phyloP scores from a whole-genome alignment of 2,113 vertebrate species.

The Arothron firmamentum region DNA sequence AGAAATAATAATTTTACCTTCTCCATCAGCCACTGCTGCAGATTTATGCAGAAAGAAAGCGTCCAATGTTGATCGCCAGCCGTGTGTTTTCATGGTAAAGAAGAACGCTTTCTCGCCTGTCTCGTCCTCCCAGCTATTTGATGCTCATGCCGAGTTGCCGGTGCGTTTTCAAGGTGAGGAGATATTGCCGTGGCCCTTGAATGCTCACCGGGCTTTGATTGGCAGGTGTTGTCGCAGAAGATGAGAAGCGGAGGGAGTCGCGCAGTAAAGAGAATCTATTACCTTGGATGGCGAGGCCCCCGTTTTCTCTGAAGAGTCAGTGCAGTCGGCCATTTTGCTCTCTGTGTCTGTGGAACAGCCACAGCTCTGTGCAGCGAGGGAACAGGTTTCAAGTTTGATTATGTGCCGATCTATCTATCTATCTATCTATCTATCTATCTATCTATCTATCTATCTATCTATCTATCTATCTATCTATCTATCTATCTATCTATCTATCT shows the following conservation, averaged over 20 bases:
- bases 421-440: conserved; percentile 9
- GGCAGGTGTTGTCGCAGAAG: conserved; percentile 61
- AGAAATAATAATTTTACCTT: too few species aligned
- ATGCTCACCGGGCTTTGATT: conserved; percentile 55
- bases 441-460: conserved; percentile 7
- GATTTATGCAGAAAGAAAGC: conserved; percentile 28
- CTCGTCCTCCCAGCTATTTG: conserved; percentile 53
- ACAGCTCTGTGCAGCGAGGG: conserved; percentile 34
- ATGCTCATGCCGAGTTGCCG: conserved; percentile 41
- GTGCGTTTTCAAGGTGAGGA: conserved; percentile 64
- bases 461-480: conserved; percentile 8
- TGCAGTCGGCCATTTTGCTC: conserved; percentile 65
- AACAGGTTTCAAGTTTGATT: conserved; percentile 61
- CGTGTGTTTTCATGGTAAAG: conserved; percentile 5
- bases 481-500: not conserved
- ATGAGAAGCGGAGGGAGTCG: conserved; percentile 54
- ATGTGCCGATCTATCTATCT: conserved; percentile 34
- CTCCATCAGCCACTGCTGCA: not conserved
- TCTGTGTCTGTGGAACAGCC: conserved; percentile 35
- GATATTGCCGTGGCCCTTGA: conserved; percentile 61
- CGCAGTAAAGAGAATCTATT: conserved; percentile 63
- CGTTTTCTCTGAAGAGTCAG: conserved; percentile 55
- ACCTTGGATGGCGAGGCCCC: conserved; percentile 45
- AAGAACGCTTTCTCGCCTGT: conserved; percentile 12
- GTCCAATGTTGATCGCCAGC: conserved; percentile 27